A percentile compares a stretch with the other conserved stretches of the same genome.
phyloP scores from a whole-genome alignment of 37 sponge, comb jelly and placozoan species.

The Agelas oroides region DNA sequence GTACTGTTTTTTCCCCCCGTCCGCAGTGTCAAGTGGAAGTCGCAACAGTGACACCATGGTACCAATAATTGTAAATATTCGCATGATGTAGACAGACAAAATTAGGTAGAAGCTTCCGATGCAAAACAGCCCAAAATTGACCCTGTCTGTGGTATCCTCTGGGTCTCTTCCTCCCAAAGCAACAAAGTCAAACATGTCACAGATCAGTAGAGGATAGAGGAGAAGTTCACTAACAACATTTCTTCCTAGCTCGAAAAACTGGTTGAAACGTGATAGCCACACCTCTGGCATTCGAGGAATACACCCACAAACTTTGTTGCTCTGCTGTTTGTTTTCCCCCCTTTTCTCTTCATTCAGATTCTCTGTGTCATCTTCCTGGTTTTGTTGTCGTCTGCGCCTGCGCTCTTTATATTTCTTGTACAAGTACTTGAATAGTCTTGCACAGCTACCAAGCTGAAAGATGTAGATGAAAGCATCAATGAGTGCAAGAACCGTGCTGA shows the following conservation, averaged over 20 bases:
- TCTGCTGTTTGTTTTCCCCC: not conserved
- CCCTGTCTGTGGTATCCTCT: not conserved
- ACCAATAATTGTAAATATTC: constrained; percentile 16
- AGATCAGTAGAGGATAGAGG: constrained; percentile 54
- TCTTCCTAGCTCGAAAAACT: constrained; percentile 46
- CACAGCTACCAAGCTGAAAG: constrained; percentile 39
- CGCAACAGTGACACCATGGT: constrained; percentile 20
- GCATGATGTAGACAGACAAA: constrained; percentile 49
- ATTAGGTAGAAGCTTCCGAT: constrained; percentile 54
- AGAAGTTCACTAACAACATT: constrained; percentile 46
- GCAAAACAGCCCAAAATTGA: constrained; percentile 21
- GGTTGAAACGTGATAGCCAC: constrained; percentile 20
- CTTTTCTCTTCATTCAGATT: not conserved
- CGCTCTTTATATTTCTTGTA: constrained; percentile 1
- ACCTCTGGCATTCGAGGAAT: not conserved
- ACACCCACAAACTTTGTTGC: no score
- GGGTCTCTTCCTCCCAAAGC: not conserved
- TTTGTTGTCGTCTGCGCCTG: not conserved
- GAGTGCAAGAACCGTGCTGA: constrained; percentile 27
- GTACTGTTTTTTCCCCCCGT: not conserved
- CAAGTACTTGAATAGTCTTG: not conserved
- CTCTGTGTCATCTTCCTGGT: constrained; percentile 8
- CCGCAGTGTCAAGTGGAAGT: not conserved
- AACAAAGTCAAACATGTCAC: constrained; percentile 59
- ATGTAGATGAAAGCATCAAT: constrained; percentile 67